Conservation (phyloP, 2,797 vertebrate genomes). For the Acrossocheilus wenchowensis region DNA sequence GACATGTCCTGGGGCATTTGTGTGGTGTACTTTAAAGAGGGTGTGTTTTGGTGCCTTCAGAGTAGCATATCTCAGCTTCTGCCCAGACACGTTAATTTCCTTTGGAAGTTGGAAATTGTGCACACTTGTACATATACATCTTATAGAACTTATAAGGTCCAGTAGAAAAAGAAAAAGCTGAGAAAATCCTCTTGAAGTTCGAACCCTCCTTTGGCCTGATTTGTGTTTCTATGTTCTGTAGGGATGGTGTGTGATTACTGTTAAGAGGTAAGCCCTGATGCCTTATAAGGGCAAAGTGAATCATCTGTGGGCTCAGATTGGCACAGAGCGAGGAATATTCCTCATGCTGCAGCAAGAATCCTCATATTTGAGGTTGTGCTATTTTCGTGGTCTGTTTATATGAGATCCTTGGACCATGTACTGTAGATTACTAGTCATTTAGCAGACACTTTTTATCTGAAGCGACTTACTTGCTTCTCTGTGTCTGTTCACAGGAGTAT, state of each 20-base stretch:
- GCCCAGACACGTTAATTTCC: conserved; percentile 58
- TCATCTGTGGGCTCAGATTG: conserved; percentile 67
- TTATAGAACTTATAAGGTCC: neutral
- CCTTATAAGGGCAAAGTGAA: conserved; percentile 71
- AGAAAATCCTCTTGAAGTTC: conserved; percentile 24
- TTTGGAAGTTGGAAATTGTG: conserved; percentile 40
- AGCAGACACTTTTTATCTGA: conserved; percentile 17
- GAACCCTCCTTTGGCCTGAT: conserved; percentile 58
- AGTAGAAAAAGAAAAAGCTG: conserved; percentile 25
- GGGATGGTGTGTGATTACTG: conserved; percentile 57
- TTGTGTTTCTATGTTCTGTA: conserved; percentile 55
- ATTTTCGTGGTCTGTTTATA: conserved; percentile 39
- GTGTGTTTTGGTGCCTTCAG: conserved; percentile 38
- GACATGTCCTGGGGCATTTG: conserved; percentile 41
- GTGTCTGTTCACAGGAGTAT: conserved; percentile 42
- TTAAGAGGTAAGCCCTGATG: conserved; percentile 58
- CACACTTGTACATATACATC: neutral
- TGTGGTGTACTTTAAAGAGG: conserved; percentile 14
- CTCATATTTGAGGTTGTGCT: conserved; percentile 58
- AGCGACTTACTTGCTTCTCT: neutral
- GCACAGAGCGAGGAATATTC: conserved; percentile 71
- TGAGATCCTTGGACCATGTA: conserved; percentile 14
- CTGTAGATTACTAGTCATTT: conserved; percentile 8
- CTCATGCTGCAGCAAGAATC: conserved; percentile 57
- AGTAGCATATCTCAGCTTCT: conserved; percentile 41